Evolutionary conservation across 2,113 vertebrate genomes (phyloP).

Genomic region (Mellivora capensis): DNA sequence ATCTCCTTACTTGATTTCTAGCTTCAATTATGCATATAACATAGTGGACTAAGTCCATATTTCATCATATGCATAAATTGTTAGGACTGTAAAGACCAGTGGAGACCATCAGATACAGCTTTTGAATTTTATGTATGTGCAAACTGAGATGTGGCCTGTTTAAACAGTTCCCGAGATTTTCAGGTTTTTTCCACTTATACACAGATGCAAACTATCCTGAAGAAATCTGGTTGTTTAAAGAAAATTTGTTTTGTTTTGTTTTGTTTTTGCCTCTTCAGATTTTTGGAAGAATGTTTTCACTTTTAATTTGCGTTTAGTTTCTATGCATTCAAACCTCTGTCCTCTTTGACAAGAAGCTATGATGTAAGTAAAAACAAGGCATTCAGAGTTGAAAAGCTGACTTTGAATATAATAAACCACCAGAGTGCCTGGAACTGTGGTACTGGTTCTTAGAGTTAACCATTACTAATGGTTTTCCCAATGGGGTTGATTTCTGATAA

Average conservation of each 20-base stretch:
- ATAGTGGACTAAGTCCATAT: neutral
- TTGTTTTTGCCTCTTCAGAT: neutral
- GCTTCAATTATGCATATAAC: neutral
- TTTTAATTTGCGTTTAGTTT: constrained; percentile 24
- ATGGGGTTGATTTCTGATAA: neutral
- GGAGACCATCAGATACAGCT: neutral
- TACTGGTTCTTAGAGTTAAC: neutral
- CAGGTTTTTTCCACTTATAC: neutral
- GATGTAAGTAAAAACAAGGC: neutral
- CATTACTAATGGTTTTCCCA: neutral
- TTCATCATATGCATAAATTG: neutral
- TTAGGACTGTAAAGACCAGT: neutral
- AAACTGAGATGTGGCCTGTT: neutral
- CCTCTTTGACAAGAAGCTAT: neutral
- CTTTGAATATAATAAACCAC: neutral
- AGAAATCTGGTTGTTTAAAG: neutral
- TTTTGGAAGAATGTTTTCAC: constrained; percentile 30
- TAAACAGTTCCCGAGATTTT: neutral
- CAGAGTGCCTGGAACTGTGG: neutral
- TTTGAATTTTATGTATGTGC: neutral
- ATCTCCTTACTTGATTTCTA: neutral
- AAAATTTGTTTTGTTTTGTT: neutral
- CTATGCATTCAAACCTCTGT: neutral
- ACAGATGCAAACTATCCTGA: neutral
- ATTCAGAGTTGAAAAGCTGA: neutral